These are phyloP conservation scores for Drosophila colorata DNA, from an alignment of 2,888 invertebrate genomes.

Conservation along the genomic window DNA sequence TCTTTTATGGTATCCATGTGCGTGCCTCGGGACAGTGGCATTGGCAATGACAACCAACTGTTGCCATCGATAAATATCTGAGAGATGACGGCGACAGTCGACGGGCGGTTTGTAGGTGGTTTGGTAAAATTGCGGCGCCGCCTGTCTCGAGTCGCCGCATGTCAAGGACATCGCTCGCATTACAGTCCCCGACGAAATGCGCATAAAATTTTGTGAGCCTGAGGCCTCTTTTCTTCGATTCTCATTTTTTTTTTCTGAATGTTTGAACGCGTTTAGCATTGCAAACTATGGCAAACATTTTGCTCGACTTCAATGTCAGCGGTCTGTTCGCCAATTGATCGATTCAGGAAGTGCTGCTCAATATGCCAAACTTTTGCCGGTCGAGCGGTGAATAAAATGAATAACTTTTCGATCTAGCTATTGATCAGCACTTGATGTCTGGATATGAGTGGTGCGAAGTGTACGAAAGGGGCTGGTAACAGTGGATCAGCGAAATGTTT, in stretches of 20 bases:
- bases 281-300: slow-evolving; percentile 73
- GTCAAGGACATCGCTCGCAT: slow-evolving; percentile 63
- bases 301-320: slow-evolving; percentile 64
- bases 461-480: not conserved
- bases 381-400: slow-evolving; percentile 60
- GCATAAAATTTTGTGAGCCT: slow-evolving; percentile 58
- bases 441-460: slow-evolving; percentile 2
- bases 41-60: slow-evolving; percentile 50
- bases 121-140: slow-evolving; percentile 64
- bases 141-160: slow-evolving; percentile 66
- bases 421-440: slow-evolving; percentile 57
- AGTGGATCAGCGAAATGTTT: slow-evolving; percentile 40
- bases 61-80: slow-evolving; percentile 51
- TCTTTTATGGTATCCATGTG: slow-evolving; percentile 36
- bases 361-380: slow-evolving; percentile 41
- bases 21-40: slow-evolving; percentile 40
- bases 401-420: slow-evolving; percentile 53
- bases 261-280: slow-evolving; percentile 64
- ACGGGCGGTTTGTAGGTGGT: slow-evolving; percentile 5
- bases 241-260: slow-evolving; percentile 15
- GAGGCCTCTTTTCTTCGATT: slow-evolving; percentile 32
- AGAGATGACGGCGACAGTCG: slow-evolving; percentile 25
- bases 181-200: slow-evolving; percentile 57
- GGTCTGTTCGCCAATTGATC: slow-evolving; percentile 13
- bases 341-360: slow-evolving; percentile 57